Percentiles rank a stretch among this genome's conserved stretches.
Evolutionary conservation across 2,113 vertebrate species (phyloP).

Genomic region (Ceyx cyanopectus): DNA sequence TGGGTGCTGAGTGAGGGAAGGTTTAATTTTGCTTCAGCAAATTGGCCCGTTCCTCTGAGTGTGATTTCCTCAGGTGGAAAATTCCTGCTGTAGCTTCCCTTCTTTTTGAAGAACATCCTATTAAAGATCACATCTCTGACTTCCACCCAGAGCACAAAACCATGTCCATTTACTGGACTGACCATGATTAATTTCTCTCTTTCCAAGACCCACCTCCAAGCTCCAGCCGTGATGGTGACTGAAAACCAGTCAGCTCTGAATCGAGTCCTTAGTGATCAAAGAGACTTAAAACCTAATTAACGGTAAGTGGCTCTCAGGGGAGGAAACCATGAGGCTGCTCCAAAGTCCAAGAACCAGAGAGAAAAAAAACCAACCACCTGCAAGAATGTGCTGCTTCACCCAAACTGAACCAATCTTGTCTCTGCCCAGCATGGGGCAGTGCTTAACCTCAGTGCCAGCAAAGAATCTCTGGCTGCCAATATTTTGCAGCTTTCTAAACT

Average conservation of each 20-base stretch:
- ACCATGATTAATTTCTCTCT: background rate
- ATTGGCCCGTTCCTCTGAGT: background rate
- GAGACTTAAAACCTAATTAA: rapidly evolving
- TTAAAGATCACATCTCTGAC: too few species aligned
- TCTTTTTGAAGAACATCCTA: background rate
- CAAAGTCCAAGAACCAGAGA: background rate
- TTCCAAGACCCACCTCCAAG: background rate
- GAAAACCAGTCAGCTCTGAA: background rate
- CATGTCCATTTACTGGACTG: background rate
- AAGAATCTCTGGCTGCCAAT: background rate
- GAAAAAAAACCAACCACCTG: background rate
- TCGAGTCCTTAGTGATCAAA: rapidly evolving
- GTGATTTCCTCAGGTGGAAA: background rate
- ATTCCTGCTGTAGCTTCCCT: background rate
- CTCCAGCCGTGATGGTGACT: background rate
- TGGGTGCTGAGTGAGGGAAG: background rate
- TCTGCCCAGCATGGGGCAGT: rapidly evolving
- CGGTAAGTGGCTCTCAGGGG: background rate
- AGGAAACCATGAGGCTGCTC: rapidly evolving
- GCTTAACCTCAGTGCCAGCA: background rate
- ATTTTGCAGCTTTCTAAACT: background rate
- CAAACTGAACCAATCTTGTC: background rate
- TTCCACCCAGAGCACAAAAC: rapidly evolving
- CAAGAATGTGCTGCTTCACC: background rate
- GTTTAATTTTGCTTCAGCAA: slow-evolving; percentile 9